These are phyloP conservation scores for Tetraneura akinire DNA, from an alignment of 1,140 invertebrate species.

Conservation along the genomic window DNA sequence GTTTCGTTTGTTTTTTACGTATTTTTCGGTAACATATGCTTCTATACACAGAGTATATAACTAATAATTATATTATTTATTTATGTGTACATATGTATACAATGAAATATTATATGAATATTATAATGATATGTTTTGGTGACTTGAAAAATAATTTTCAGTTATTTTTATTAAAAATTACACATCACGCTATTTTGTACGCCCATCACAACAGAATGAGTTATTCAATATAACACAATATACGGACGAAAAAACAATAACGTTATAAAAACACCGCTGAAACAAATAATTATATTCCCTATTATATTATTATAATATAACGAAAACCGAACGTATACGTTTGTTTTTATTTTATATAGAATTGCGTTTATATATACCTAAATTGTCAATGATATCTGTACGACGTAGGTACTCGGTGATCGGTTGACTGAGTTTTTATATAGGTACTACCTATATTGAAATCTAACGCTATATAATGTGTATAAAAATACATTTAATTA, in stretches of 20 bases:
- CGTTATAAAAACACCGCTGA: neutral
- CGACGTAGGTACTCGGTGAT: too few species aligned
- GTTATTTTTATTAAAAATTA: neutral
- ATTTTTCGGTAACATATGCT: constrained; percentile 7
- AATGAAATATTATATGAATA: too few species aligned
- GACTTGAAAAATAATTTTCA: neutral
- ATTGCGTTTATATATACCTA: neutral
- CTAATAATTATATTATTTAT: constrained; percentile 1
- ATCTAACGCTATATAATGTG: too few species aligned
- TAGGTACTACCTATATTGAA: too few species aligned
- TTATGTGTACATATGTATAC: neutral
- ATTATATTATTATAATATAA: too few species aligned
- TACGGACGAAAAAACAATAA: constrained; percentile 7
- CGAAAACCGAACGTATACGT: too few species aligned
- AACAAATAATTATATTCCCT: neutral
- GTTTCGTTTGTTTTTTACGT: neutral
- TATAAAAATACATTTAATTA: too few species aligned
- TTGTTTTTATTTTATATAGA: neutral
- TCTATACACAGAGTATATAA: neutral
- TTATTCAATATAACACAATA: neutral
- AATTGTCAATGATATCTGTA: too few species aligned
- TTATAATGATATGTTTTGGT: constrained; percentile 1
- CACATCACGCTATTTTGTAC: neutral
- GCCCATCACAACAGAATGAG: neutral
- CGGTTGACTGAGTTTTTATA: too few species aligned